Evolutionary conservation across 2,888 invertebrate species (phyloP), one percentile per base, ranked within the genome.

Genomic region (Nycteola revayana): DNA sequence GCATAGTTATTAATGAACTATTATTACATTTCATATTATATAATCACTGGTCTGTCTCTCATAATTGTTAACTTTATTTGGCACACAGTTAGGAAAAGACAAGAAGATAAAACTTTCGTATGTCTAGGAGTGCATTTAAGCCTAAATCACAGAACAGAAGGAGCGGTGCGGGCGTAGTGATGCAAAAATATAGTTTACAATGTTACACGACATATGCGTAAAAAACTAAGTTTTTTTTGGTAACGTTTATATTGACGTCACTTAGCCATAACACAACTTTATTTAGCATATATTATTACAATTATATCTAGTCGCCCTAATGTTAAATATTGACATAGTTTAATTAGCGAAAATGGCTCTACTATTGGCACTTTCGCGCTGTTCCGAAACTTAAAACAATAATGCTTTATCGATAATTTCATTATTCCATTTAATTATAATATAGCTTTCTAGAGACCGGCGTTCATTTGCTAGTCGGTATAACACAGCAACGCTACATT

Each of bases 111-210:
- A 60, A 50, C 42, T 45, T 56, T 53, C 40, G 41, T 62, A 58
- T 67, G 64, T 57, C 70, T 80, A 75, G 63, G 62, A 68, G 79
- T 71, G 67, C 62, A 36, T 67, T 75, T 77, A 84, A 77, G 78
- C 77, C 84, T 85, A 86, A 75, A 83, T 85, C 83, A 86, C 85
- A 85, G 85, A 83, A 80, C 76, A 70, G 77, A 82, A 80, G 77
- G 75, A 71, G 77, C 76, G 74, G 80, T 83, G 86, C 79, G 47
- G 66, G 73, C 68, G 70, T 61, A 46, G 70, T 75, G 75, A 76
- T 85, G 85, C 79, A 86, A 83, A 82, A 83, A 86, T 84, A 84
- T 77, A 75, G 53, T 56, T 63, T 71, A 39, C 39, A 44, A 49
- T 50, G 37, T 58, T 60, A 73, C 60, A 66, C 64, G 53, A 61